These are phyloP conservation scores for Eumaeus atala DNA, from an alignment of 1,140 invertebrate genomes.

Conservation along the genomic window DNA sequence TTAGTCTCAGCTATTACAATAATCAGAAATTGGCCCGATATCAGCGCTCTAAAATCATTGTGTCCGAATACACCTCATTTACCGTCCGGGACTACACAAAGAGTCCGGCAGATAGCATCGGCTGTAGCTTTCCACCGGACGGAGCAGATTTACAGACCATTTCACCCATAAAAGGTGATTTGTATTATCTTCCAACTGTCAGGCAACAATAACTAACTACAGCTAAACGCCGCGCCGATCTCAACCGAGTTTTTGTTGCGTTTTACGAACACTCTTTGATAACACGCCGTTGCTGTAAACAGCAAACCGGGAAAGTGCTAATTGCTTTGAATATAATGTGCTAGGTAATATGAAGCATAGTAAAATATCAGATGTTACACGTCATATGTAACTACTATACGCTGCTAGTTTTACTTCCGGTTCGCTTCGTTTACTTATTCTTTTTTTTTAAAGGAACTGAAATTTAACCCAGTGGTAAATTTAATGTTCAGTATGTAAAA, in stretches of 20 bases:
- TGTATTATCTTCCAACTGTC: slow-evolving; percentile 35
- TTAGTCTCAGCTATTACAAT: slow-evolving; percentile 18
- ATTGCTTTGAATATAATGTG: too few relatives aligned
- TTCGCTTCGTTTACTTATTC: too few relatives aligned
- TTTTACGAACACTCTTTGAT: neutral
- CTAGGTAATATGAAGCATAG: too few relatives aligned
- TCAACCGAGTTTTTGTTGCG: neutral
- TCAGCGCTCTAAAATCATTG: slow-evolving; percentile 43
- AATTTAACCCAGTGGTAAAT: too few relatives aligned
- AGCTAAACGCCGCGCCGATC: neutral
- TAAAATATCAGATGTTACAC: too few relatives aligned
- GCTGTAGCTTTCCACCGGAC: slow-evolving; percentile 30
- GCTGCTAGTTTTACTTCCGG: too few relatives aligned
- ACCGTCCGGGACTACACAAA: slow-evolving; percentile 47
- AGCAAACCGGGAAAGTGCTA: too few relatives aligned
- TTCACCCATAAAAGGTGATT: slow-evolving; percentile 55
- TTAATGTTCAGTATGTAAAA: too few relatives aligned
- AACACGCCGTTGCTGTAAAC: too few relatives aligned
- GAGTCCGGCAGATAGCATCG: slow-evolving; percentile 47
- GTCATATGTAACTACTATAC: too few relatives aligned
- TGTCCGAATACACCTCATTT: slow-evolving; percentile 47
- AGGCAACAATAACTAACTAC: neutral
- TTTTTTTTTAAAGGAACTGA: too few relatives aligned
- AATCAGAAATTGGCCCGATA: slow-evolving; percentile 43
- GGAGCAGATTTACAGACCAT: slow-evolving; percentile 46